Percentiles rank a stretch among this genome's conserved stretches.
phyloP scores from a whole-genome alignment of 23 tunicate genomes.

The Oikopleura dioica region DNA sequence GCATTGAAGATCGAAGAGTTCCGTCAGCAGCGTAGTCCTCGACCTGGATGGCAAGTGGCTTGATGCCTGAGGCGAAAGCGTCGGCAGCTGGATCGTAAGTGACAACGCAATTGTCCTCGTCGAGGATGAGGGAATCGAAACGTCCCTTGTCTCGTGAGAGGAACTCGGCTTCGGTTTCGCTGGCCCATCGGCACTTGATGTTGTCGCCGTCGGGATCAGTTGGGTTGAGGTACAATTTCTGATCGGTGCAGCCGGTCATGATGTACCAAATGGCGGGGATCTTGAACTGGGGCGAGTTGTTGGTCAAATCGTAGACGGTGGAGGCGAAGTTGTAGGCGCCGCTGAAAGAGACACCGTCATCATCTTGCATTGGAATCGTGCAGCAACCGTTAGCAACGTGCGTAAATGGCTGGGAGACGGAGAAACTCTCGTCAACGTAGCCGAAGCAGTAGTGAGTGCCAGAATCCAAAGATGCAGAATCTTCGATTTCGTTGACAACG shows the following conservation, averaged over 20 bases:
- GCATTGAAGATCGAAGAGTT: background rate
- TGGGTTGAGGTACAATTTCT: background rate
- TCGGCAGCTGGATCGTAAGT: background rate
- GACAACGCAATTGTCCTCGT: background rate
- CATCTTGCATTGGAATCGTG: background rate
- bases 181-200: background rate
- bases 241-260: conserved; percentile 1
- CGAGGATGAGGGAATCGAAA: background rate
- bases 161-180: background rate
- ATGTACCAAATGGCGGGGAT: conserved; percentile 1
- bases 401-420: background rate
- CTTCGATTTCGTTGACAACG: background rate
- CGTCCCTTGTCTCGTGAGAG: background rate
- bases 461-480: background rate
- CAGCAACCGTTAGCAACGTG: background rate
- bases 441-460: background rate
- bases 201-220: background rate
- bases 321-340: background rate
- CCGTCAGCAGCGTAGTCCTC: background rate
- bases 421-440: background rate
- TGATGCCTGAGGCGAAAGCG: background rate
- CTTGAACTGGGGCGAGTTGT: background rate
- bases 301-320: background rate
- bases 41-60: background rate
- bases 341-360: background rate